These are phyloP conservation scores for Caenorhabditis imperialis DNA, from an alignment of 2,888 invertebrate species.

Conservation along the genomic window DNA sequence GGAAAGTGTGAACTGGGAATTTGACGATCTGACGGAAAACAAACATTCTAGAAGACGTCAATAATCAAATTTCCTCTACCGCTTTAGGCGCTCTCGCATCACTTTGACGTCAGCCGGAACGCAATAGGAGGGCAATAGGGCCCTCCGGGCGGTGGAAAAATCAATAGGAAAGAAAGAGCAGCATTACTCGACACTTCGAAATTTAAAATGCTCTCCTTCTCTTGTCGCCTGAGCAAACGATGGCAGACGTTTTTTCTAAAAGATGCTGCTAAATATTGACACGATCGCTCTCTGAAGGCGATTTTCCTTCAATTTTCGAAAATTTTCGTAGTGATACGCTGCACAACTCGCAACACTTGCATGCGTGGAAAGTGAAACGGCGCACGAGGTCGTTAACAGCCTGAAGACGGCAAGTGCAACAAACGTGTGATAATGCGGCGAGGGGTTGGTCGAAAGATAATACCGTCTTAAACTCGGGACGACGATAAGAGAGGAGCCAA, in stretches of 20 bases:
- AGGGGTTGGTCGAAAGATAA: slow-evolving; percentile 21
- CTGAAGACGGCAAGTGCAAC: slow-evolving; percentile 13
- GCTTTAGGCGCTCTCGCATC: no score
- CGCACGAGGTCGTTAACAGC: neutral
- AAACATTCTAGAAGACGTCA: no score
- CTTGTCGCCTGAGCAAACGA: slow-evolving; percentile 27
- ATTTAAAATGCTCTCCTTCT: neutral
- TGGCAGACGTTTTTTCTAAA: slow-evolving; percentile 3
- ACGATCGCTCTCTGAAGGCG: slow-evolving; percentile 8
- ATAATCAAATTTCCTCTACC: no score
- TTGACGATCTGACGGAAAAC: no score
- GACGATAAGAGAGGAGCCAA: neutral
- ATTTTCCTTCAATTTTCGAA: neutral
- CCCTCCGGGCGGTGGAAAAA: slow-evolving; percentile 21
- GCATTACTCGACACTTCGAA: neutral
- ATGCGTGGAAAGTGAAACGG: no score
- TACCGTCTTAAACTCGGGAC: neutral
- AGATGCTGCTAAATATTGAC: slow-evolving; percentile 1
- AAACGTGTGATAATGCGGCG: slow-evolving; percentile 17
- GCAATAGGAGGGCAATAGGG: neutral
- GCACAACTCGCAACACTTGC: slow-evolving; percentile 3
- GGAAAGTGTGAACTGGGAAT: no score
- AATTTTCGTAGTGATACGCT: neutral
- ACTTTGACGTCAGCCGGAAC: no score
- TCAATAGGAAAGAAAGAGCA: slow-evolving; percentile 33